phyloP scores from a whole-genome alignment of 2,113 vertebrate genomes.

The Axis porcinus region DNA sequence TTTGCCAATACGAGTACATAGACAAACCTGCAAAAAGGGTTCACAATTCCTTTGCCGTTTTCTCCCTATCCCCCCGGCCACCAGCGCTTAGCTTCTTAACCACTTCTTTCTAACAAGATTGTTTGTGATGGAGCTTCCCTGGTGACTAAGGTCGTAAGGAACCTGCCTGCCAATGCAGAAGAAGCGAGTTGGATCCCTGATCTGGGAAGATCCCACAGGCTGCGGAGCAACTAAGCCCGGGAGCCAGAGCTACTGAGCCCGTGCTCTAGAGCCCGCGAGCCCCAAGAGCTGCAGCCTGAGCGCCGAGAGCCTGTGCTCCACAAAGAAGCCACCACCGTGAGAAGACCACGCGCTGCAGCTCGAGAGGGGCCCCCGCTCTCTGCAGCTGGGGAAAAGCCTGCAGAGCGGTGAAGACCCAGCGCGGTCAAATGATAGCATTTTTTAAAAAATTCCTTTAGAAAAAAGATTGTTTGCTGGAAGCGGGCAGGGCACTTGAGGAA shows the following conservation, averaged over 20 bases:
- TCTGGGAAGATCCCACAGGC: neutral
- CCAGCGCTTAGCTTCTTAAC: neutral
- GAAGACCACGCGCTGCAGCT: accelerated
- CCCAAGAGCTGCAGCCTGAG: neutral
- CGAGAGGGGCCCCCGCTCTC: accelerated
- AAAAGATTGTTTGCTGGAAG: neutral
- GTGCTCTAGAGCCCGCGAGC: too few relatives aligned
- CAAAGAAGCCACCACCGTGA: neutral
- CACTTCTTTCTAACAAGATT: too few relatives aligned
- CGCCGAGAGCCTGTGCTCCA: neutral
- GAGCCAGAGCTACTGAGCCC: neutral
- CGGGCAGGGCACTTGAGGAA: neutral
- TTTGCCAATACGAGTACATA: neutral
- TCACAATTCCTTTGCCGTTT: neutral
- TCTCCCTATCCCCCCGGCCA: neutral
- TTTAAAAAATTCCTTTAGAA: neutral
- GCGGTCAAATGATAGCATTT: neutral
- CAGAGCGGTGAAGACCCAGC: neutral
- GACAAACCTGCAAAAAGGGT: neutral
- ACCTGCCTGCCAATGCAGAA: neutral
- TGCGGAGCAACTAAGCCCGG: neutral
- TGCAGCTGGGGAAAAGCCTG: neutral
- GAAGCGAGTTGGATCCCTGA: neutral
- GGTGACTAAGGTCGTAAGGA: neutral
- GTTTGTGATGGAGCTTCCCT: neutral